Evolutionary conservation across 2,888 invertebrate species (phyloP).

Genomic region (Leptogaster cylindrica): DNA sequence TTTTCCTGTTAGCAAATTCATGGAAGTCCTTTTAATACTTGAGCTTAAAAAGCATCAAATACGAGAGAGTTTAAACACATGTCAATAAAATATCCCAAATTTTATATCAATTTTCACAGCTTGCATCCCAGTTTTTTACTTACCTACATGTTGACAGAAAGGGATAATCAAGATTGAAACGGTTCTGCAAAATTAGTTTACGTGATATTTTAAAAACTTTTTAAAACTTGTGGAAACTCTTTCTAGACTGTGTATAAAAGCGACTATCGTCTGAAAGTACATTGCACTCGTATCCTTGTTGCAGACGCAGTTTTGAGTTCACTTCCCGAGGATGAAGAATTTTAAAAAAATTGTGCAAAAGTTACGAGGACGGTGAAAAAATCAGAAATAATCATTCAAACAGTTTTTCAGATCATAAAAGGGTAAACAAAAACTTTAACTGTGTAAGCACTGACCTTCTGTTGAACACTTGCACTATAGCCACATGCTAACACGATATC

Average conservation of each 20-base stretch:
- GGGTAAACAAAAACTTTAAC: background rate
- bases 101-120: too few relatives aligned
- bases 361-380: background rate
- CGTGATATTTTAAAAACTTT: conserved; percentile 2
- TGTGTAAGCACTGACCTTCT: background rate
- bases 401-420: background rate
- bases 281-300: background rate
- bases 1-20: too few relatives aligned
- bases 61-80: too few relatives aligned
- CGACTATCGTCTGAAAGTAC: background rate
- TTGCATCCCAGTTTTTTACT: too few relatives aligned
- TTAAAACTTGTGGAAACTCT: background rate
- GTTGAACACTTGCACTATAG: background rate
- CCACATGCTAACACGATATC: background rate
- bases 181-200: conserved; percentile 3
- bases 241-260: background rate
- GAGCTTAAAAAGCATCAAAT: too few relatives aligned
- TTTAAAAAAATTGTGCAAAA: background rate
- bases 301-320: background rate
- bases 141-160: too few relatives aligned
- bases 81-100: too few relatives aligned
- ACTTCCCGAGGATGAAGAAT: background rate
- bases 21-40: too few relatives aligned
- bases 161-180: too few relatives aligned
- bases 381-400: background rate